phyloP scores from a whole-genome alignment of 2,797 vertebrate genomes.

The Sebastes paucispinis region DNA sequence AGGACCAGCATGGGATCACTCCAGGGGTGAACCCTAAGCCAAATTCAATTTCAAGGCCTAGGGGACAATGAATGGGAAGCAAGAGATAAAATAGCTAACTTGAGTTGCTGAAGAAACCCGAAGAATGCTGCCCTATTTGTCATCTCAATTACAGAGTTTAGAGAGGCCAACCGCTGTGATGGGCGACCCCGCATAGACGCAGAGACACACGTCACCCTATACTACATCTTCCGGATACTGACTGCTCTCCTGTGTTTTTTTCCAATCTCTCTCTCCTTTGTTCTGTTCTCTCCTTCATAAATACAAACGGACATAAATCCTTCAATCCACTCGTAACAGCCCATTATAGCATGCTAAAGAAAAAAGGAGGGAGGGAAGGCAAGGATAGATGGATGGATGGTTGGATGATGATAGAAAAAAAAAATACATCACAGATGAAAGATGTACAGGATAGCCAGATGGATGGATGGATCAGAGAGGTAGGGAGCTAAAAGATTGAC shows the following conservation, averaged over 20 bases:
- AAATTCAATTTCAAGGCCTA: slow-evolving; percentile 68
- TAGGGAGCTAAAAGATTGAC: slow-evolving; percentile 75
- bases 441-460: slow-evolving; percentile 61
- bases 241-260: slow-evolving; percentile 27
- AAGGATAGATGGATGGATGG: slow-evolving; percentile 42
- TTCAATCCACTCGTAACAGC: slow-evolving; percentile 60
- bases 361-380: slow-evolving; percentile 27
- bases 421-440: slow-evolving; percentile 66
- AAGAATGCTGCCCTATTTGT: slow-evolving; percentile 47
- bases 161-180: slow-evolving; percentile 53
- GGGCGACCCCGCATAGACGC: slow-evolving; percentile 14
- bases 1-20: slow-evolving; percentile 49
- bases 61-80: slow-evolving; percentile 41
- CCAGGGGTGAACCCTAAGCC: slow-evolving; percentile 36
- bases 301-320: slow-evolving; percentile 64
- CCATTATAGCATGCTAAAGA: slow-evolving; percentile 54
- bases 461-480: slow-evolving; percentile 61
- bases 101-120: slow-evolving; percentile 41
- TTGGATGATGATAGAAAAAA: slow-evolving; percentile 44
- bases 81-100: slow-evolving; percentile 47
- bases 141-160: slow-evolving; percentile 67
- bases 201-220: slow-evolving; percentile 1
- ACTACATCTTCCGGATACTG: slow-evolving; percentile 36
- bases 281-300: slow-evolving; percentile 57
- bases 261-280: slow-evolving; percentile 42